These are phyloP conservation scores for Alcedo atthis DNA, from an alignment of 2,797 vertebrate species.

Conservation along the genomic window DNA sequence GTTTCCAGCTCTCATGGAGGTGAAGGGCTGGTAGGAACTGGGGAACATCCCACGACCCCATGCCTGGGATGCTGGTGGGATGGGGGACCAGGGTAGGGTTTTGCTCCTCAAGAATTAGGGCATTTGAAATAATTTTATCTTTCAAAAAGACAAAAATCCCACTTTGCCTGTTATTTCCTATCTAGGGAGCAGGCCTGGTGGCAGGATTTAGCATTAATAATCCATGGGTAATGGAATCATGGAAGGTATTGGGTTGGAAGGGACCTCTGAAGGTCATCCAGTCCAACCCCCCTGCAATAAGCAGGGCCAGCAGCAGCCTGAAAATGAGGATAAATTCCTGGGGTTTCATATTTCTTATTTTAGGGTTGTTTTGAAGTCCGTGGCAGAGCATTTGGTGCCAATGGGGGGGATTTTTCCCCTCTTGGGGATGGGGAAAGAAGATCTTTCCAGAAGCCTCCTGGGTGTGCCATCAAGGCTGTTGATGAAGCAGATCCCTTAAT, in stretches of 20 bases:
- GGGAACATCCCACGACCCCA: neutral
- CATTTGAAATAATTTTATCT: rapidly evolving
- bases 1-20: neutral
- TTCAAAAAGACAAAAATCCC: neutral
- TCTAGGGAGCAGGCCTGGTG: neutral
- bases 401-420: neutral
- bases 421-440: neutral
- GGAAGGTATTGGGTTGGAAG: no score
- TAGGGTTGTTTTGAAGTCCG: neutral
- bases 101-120: neutral
- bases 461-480: neutral
- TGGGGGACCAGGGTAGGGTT: neutral
- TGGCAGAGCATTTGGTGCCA: neutral
- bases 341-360: neutral
- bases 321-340: neutral
- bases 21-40: neutral
- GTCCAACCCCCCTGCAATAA: no score
- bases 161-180: neutral
- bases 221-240: neutral
- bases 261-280: no score
- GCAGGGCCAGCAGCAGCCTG: neutral
- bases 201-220: neutral
- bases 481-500: constrained; percentile 29
- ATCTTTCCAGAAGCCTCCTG: neutral
- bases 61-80: neutral